Evolutionary conservation across 2,888 invertebrate species (phyloP), one percentile per base, ranked within the genome.

Genomic region (Rhamnusium bicolor): DNA sequence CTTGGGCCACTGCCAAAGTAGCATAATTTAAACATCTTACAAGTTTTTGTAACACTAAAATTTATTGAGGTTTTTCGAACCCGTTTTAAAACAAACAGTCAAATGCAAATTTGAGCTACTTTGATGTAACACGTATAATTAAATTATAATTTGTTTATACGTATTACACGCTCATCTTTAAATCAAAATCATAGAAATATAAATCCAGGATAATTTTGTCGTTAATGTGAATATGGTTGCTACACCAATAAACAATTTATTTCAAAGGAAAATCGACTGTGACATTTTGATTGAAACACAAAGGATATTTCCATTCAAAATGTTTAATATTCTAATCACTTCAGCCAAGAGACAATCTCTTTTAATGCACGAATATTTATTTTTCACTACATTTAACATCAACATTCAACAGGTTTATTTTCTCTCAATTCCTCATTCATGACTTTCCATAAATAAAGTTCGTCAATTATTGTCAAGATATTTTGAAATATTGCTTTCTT

Each of bases 1-100:
- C 47, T 74, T 78, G 79, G 78, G 69, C 56, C 51, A 4, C 53
- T 74, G 80, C 80, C 80, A 80, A 74, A n/a, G 62, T 14, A 58
- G 51, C 62, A 71, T 77, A 75, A 75, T 75, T 78, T 75, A 74
- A 76, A 72, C 71, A 72, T 54, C 66, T 71, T 58, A 21, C 62
- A 69, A 51, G 62, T 62, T 75, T 77, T 73, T 75, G 66, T 61
- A 29, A 46, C 71, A 67, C 49, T 60, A 18, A 67, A 74, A 77
- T 77, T 77, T 77, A 75, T 75, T 61, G 74, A 32, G 65, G 73
- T 73, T 73, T 77, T 74, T 74, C 54, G 12, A 27, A 12, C n/a
- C n/a, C 49, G 63, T 49, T 51, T 63, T 27, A 49, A 63, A 63
- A 63, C 51, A 63, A 63, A 63, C 51, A 51, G 49, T 63, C 24